Conservation (phyloP, 2,888 invertebrate genomes). For the Tridacna crocea region DNA sequence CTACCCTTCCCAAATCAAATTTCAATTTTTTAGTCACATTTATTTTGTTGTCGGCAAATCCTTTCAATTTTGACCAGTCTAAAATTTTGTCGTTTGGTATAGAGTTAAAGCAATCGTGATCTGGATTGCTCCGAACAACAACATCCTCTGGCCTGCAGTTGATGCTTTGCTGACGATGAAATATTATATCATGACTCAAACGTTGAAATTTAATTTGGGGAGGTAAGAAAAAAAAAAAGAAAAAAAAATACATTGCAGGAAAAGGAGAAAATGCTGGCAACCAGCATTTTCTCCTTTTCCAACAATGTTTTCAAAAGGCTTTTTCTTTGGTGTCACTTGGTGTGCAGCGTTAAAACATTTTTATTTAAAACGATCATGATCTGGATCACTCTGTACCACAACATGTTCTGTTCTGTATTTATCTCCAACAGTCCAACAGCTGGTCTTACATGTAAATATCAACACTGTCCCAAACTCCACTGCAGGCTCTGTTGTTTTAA, state of each 20-base stretch:
- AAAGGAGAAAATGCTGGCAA: not conserved
- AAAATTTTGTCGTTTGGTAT: too few relatives aligned
- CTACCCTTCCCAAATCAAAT: too few relatives aligned
- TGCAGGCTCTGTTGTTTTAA: slow-evolving; percentile 56
- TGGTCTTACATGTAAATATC: slow-evolving; percentile 92
- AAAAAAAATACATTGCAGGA: not conserved
- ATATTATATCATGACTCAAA: too few relatives aligned
- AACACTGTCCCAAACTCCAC: slow-evolving; percentile 95
- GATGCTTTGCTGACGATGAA: too few relatives aligned
- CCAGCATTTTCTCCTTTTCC: not conserved
- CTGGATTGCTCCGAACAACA: too few relatives aligned
- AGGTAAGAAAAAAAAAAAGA: not conserved
- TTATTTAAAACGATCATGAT: slow-evolving; percentile 71
- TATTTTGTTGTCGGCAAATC: too few relatives aligned
- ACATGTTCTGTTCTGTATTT: slow-evolving; percentile 88
- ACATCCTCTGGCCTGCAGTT: too few relatives aligned
- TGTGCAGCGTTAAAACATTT: not conserved
- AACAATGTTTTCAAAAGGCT: too few relatives aligned
- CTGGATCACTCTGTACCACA: slow-evolving; percentile 90
- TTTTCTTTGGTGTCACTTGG: not conserved
- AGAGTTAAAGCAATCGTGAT: too few relatives aligned
- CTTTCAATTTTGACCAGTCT: too few relatives aligned
- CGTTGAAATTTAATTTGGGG: not conserved
- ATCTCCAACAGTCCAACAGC: slow-evolving; percentile 92
- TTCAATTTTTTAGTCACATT: too few relatives aligned